Evolutionary conservation across 2,797 vertebrate species (phyloP).

Genomic region (Hippopotamyrus pictus): DNA sequence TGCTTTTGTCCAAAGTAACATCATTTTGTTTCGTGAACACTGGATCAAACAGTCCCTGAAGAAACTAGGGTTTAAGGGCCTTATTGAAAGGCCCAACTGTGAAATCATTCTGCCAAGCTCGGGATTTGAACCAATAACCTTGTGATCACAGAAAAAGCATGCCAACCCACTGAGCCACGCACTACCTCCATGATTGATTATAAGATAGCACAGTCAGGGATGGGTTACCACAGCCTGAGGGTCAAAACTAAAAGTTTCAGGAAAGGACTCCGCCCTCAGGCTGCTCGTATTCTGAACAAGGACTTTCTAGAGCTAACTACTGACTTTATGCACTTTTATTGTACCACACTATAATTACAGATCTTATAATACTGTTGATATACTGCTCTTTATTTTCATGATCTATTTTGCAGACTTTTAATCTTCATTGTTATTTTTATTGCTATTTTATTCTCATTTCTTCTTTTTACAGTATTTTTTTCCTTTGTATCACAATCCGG

Average conservation of each 20-base stretch:
- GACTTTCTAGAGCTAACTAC: neutral
- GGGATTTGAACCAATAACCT: neutral
- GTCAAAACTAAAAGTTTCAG: neutral
- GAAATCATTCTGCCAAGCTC: neutral
- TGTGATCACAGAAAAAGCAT: neutral
- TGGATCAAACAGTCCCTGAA: neutral
- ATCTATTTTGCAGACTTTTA: neutral
- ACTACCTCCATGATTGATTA: neutral
- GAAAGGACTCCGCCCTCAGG: neutral
- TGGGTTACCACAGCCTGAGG: neutral
- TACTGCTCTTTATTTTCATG: neutral
- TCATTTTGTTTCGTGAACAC: neutral
- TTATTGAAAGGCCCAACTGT: neutral
- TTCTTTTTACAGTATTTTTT: neutral
- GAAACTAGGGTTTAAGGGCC: neutral
- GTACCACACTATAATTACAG: neutral
- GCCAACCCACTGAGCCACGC: neutral
- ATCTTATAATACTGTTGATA: neutral
- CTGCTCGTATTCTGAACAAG: neutral
- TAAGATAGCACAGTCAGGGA: neutral
- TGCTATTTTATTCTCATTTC: neutral
- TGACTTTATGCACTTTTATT: neutral
- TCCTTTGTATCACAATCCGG: neutral
- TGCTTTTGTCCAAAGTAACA: neutral
- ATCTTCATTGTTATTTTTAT: neutral